Base-by-base conservation (phyloP, 2,888 invertebrate species). In the Synergus itoensis region DNA sequence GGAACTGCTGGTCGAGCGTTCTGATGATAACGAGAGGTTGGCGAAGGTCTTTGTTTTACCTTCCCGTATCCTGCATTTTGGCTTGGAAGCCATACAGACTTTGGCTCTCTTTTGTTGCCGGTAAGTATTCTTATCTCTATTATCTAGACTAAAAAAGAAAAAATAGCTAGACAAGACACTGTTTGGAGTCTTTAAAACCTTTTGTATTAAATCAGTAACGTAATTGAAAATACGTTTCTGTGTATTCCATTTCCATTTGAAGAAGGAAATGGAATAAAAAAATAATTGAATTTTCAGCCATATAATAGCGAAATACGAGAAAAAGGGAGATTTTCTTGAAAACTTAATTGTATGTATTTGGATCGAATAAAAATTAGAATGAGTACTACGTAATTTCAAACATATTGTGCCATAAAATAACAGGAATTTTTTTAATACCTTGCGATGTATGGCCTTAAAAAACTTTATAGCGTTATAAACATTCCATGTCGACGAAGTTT, bases 21-120 rank as follows among this genome's bases (percentile, higher is more conserved):
- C 88, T 93, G 79, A 89, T 90, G 89, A 83, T 92, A 85, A 91
- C 89, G 77, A 91, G 91, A 76, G 89, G 91, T 65, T 93, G 93
- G 93, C 92, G 92, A 81, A 91, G 92, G 81, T 90, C 92, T 65
- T 85, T 93, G 81, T 90, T 93, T 82, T 93, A 93, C 87, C 86
- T 91, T 45, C 89, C 91, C 43, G 86, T 92, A 78, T 92, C 93
- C 36, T 86, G 92, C 65, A 85, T 92, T 78, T 88, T 93, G 83
- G 92, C 92, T 84, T 89, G 93, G 84, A 91, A 90, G 84, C 93
- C 93, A 18, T 90, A 92, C 84, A 90, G 90, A 77, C 89, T 93
- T 45, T 92, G 93, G 93, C 89, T 93, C 8, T 92, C 93, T 78
- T 91, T 92, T 79, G 91, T 92, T 16, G 92, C 93, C 83, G 93